phyloP scores from a whole-genome alignment of 2,113 vertebrate species.

The Catharus bicknelli region DNA sequence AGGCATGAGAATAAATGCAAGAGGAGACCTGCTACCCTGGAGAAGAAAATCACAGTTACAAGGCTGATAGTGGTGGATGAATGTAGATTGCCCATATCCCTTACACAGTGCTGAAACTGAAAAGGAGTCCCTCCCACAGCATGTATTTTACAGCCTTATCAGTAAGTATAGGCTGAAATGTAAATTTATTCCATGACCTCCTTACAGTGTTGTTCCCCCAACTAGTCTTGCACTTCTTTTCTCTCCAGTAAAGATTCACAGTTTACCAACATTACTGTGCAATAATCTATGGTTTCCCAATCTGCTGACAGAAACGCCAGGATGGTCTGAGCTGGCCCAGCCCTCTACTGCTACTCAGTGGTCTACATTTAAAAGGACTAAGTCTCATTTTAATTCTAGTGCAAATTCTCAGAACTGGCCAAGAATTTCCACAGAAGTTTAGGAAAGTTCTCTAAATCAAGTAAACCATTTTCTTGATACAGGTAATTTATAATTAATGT shows the following conservation, averaged over 20 bases:
- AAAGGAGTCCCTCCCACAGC: background rate
- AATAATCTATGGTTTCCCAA: background rate
- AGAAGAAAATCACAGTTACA: background rate
- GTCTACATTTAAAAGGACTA: background rate
- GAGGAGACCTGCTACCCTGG: background rate
- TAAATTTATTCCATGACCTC: background rate
- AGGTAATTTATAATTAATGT: background rate
- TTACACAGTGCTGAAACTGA: background rate
- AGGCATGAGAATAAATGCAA: background rate
- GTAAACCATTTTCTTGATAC: background rate
- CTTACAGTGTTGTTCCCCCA: background rate
- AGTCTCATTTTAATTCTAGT: background rate
- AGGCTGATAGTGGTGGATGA: background rate
- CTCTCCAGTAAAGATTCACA: background rate
- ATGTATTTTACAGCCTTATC: background rate
- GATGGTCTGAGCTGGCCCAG: background rate
- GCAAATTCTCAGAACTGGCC: background rate
- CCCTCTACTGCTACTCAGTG: background rate
- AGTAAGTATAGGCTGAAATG: background rate
- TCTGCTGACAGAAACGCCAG: background rate
- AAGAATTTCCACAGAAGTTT: background rate
- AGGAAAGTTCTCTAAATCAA: background rate
- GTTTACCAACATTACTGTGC: background rate
- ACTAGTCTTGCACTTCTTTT: background rate
- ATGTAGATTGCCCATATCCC: background rate